phyloP scores from a whole-genome alignment of 1,140 invertebrate genomes.

The Phortica variegata region DNA sequence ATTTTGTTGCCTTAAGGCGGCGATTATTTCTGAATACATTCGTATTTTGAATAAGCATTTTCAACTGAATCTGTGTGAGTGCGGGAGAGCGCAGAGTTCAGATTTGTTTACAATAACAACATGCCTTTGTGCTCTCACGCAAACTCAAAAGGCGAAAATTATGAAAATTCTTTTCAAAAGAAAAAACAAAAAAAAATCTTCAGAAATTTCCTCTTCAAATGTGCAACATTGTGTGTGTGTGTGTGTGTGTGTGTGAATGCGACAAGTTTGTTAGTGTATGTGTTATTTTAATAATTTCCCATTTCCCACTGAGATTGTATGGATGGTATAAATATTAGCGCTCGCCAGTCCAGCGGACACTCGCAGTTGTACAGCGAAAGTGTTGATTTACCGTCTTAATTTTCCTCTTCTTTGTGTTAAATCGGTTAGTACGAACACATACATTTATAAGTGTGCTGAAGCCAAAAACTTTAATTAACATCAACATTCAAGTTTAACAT shows the following conservation, averaged over 20 bases:
- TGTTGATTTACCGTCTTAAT: slow-evolving; percentile 47
- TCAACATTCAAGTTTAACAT: no score
- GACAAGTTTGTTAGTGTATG: slow-evolving; percentile 38
- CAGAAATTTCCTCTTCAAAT: slow-evolving; percentile 40
- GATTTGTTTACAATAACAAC: no score
- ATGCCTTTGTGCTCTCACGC: no score
- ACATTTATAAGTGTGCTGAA: neutral
- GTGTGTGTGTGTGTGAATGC: slow-evolving; percentile 22
- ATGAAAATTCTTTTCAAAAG: no score
- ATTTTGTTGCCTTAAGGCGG: neutral
- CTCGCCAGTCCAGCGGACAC: slow-evolving; percentile 51
- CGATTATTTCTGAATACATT: no score
- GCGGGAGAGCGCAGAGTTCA: neutral
- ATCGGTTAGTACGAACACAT: slow-evolving; percentile 41
- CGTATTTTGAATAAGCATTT: slow-evolving; percentile 1
- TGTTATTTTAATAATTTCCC: no score
- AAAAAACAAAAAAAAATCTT: no score
- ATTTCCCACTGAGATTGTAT: slow-evolving; percentile 32
- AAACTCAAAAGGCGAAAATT: no score
- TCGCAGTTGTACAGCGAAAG: slow-evolving; percentile 58
- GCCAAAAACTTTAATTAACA: slow-evolving; percentile 1
- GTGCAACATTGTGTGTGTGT: slow-evolving; percentile 29
- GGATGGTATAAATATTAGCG: slow-evolving; percentile 57
- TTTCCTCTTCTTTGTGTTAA: slow-evolving; percentile 30
- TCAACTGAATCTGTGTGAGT: neutral